phyloP scores from a whole-genome alignment of 2,888 invertebrate species.

The Galeopsomyia nigrocyanea region DNA sequence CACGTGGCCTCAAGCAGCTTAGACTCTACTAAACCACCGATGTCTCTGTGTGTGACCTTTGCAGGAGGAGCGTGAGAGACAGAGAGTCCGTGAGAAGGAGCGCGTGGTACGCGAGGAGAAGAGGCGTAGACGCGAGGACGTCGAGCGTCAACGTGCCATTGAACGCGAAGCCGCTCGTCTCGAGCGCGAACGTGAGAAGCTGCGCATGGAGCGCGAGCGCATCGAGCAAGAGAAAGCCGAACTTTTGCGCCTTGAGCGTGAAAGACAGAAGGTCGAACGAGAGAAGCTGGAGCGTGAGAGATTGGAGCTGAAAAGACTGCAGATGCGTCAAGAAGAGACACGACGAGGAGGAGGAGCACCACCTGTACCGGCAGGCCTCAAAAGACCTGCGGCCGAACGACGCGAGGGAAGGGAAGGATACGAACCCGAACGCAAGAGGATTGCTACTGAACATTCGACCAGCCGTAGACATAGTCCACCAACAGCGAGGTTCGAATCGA shows the following conservation, averaged over 20 bases:
- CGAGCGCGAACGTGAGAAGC: conserved; percentile 84
- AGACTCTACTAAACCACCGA: neutral
- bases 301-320: conserved; percentile 85
- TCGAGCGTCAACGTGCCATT: conserved; percentile 82
- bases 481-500: conserved; percentile 63
- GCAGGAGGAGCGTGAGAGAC: conserved; percentile 81
- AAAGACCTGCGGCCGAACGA: conserved; percentile 62
- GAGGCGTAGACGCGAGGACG: conserved; percentile 83
- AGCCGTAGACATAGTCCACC: conserved; percentile 62
- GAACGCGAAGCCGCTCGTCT: conserved; percentile 88
- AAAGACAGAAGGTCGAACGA: conserved; percentile 81
- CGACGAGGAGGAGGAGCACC: conserved; percentile 53
- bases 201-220: conserved; percentile 86
- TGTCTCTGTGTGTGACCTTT: conserved; percentile 1
- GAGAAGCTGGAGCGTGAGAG: conserved; percentile 85
- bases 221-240: conserved; percentile 92
- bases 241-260: conserved; percentile 84
- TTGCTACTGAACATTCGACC: conserved; percentile 59
- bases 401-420: conserved; percentile 64
- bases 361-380: conserved; percentile 58
- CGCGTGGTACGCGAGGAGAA: conserved; percentile 85
- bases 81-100: conserved; percentile 82
- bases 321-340: conserved; percentile 71
- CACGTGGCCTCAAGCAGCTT: neutral
- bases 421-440: conserved; percentile 64